Base-by-base conservation (phyloP, 1,140 invertebrate genomes). In the Bombus terrestris region DNA sequence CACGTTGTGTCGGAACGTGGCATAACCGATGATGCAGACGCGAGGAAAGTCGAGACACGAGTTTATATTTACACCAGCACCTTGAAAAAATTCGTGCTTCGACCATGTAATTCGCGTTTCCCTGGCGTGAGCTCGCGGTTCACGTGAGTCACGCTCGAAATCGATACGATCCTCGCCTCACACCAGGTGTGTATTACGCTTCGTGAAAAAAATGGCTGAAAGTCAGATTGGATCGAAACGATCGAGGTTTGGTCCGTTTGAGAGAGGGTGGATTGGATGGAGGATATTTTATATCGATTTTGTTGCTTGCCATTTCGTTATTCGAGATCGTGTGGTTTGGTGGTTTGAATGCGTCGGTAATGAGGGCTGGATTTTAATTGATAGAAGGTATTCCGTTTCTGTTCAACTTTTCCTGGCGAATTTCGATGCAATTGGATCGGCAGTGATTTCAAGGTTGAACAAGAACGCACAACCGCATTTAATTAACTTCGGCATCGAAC, bases 1-100 rank as follows among this genome's bases (percentile, higher is more conserved):
- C 53, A 22, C 32, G 75, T 64, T 32, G 57, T 15, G 18, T 15
- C 35, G 35, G 8, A 59, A 59, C 74, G 74, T 39, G 74, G 47
- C 53, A 78, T 41, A 62, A 78, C 59, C 57, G 71, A 71, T 39
- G 66, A 69, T 35, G 37, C 39, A 28, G 53, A 13, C 74, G 41
- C 25, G 53, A 43, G 73, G 76, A 77, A 68, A 68, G 68, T 82
- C 66, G 53, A 35, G 10, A 12, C 22, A 72, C 59, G 18, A 59
- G 37, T 37, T 62, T n/a, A 22, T 64, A 39, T 78, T 41, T 64
- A 73, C 57, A 8, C 13, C 41, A 6, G 9, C 22, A 2, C 18
- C 25, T n/a, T 47, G 41, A 53, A 69, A 37, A 37, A 22, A 22
- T 22, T 2, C 41, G 18, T n/a, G 37, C 9, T 22, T 32, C n/a